A percentile compares a stretch with the other conserved stretches of the same genome.
Evolutionary conservation across 2,797 vertebrate species (phyloP).

Genomic region (Valencia hispanica): DNA sequence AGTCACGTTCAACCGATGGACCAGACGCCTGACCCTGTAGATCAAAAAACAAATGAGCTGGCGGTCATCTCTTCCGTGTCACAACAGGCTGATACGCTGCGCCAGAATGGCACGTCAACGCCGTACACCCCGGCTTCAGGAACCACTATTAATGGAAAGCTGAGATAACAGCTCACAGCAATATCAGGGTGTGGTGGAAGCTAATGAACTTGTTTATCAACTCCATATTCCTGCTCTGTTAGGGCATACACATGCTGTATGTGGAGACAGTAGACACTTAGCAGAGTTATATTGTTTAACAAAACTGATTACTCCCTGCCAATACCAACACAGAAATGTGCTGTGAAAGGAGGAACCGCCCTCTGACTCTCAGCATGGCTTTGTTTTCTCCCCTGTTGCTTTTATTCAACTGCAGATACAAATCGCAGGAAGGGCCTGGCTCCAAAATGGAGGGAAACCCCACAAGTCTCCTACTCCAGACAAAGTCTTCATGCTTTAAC

Average conservation of each 20-base stretch:
- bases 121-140: constrained; percentile 37
- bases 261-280: constrained; percentile 10
- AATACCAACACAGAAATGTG: constrained; percentile 50
- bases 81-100: constrained; percentile 65
- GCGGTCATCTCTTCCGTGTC: constrained; percentile 75
- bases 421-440: constrained; percentile 64
- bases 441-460: constrained; percentile 50
- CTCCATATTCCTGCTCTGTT: constrained; percentile 8
- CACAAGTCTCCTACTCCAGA: constrained; percentile 48
- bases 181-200: background rate
- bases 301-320: constrained; percentile 25
- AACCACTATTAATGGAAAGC: constrained; percentile 24
- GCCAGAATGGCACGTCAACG: constrained; percentile 9
- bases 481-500: constrained; percentile 13
- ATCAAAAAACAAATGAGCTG: constrained; percentile 18
- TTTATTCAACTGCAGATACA: constrained; percentile 49
- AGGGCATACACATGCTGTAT: background rate
- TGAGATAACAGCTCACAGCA: constrained; percentile 37
- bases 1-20: constrained; percentile 46
- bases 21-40: constrained; percentile 9
- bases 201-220: constrained; percentile 9
- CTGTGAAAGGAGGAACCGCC: constrained; percentile 46
- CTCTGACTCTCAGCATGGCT: constrained; percentile 40
- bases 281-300: constrained; percentile 3
- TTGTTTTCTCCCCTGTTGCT: constrained; percentile 49